Base-by-base conservation (phyloP, 2,888 invertebrate species). In the Drosophila fulvimacula region DNA sequence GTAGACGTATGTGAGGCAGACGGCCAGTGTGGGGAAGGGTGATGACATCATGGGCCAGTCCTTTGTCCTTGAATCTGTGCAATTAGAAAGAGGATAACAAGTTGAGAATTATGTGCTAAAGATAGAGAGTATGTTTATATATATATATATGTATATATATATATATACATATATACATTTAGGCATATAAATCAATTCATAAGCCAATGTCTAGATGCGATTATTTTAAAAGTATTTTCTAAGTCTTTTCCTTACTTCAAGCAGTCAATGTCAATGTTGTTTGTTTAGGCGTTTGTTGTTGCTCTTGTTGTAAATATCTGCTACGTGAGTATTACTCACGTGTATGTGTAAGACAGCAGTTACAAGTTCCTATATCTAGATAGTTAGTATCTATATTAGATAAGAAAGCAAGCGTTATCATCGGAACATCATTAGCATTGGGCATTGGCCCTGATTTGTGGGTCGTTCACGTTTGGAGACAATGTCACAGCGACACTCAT, bases 41-140 rank as follows among this genome's bases (percentile, higher is more conserved):
- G 97, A 97, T 91, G 96, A 96, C 97, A 99, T 98, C 93, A 98
- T 94, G 90, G 96, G 95, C 97, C 97, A 98, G 93, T 96, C 95
- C 93, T 96, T 97, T 89, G 98, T 97, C 92, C 98, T 94, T 75
- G 95, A 94, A 94, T 97, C 97, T 97, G 94, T 82, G 89, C 21
- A 61, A 59, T 39, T 10, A 19, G 36, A 48, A 42, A 34, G 34
- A 13, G 34, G 34, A 34, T 30, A 30, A 30, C 6, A 30, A 30
- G 27, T 30, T 10, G 10, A 1, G 30, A 30, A 10, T 10, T 2
- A 30, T 10, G 30, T 1, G 30, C 9, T 30, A 1, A 30, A 10
- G 1, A 10, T 3, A 30, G 30, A 30, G 10, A 30, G 30, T 30
- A 10, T 30, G 15, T 15, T 4, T 15, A 44, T 15, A 4, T 15